Percentiles rank a stretch among this genome's conserved stretches.
These are phyloP conservation scores for Sphaerophoria rueppellii DNA, from an alignment of 2,888 invertebrate species.

Conservation along the genomic window DNA sequence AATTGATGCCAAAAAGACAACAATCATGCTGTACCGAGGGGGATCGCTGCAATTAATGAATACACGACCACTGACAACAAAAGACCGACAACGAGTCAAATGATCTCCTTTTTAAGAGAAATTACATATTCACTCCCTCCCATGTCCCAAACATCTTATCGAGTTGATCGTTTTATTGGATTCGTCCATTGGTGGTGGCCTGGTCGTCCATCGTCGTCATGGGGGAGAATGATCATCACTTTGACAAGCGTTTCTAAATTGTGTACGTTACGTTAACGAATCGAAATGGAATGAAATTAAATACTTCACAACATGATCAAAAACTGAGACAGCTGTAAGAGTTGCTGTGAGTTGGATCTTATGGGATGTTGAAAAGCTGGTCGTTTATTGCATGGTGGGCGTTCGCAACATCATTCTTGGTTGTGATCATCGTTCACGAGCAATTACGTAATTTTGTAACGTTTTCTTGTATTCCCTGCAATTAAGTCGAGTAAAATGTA, in stretches of 20 bases:
- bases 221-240: conserved; percentile 40
- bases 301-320: conserved; percentile 29
- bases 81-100: not conserved
- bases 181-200: not conserved
- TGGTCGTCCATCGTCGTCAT: conserved; percentile 23
- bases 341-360: conserved; percentile 6
- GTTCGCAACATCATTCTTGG: conserved; percentile 31
- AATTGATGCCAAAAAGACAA: conserved; percentile 25
- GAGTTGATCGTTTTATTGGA: too few species aligned
- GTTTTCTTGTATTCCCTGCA: not conserved
- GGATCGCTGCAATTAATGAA: conserved; percentile 53
- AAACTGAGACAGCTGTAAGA: conserved; percentile 30
- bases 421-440: conserved; percentile 4
- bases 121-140: conserved; percentile 29
- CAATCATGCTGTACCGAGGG: not conserved
- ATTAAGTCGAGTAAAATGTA: not conserved
- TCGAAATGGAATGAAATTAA: not conserved
- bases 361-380: not conserved
- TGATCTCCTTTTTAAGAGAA: conserved; percentile 59
- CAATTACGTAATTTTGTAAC: conserved; percentile 13
- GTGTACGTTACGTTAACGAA: conserved; percentile 10
- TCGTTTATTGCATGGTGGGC: conserved; percentile 49
- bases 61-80: conserved; percentile 34
- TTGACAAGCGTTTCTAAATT: conserved; percentile 15
- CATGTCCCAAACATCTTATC: not conserved